Base-by-base conservation (phyloP, 1,140 invertebrate species). In the Carcinoscorpius rotundicauda region DNA sequence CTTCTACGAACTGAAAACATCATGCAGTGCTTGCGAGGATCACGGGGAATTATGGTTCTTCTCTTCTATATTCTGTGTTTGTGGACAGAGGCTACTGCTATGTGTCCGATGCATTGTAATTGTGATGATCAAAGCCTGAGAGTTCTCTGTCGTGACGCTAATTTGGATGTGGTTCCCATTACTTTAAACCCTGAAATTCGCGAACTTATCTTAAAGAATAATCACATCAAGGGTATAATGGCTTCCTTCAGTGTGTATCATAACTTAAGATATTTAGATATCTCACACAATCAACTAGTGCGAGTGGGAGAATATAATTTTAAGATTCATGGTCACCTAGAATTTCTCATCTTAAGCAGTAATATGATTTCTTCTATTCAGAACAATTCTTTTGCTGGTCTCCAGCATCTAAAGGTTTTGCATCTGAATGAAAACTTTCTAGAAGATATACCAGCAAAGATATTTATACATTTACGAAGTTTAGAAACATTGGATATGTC, bases 181-280 rank as follows among this genome's bases (percentile, higher is more conserved):
- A 88, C 91, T 1, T 80, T 95, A 57, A 95, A 94, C 77, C 92
- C 92, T 4, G 87, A 86, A 70, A 88, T 93, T 62, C 87, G 90
- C 75, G 81, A 82, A 11, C 80, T 94, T 10, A 87, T 92, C 75
- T 82, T 94, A 51, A 84, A 85, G 71, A 88, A 87, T 73, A 94
- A 92, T 75, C 85, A 85, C 69, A 91, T 94, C 71, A 90, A 90
- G 76, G 88, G 85, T 48, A 87, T 94, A 53, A 88, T 91, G 74
- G 86, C 86, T 5, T 88, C 88, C 3, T 89, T 93, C 74, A 86
- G 87, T 70, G 93, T 93, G 76, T 94, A 94, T 75, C 82, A 84
- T 0, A 87, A 91, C 67, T 80, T 94, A 0, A 84, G 85, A 67
- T 88, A 87, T 73, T 81, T 93, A 3, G 90, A 94, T 75, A 78